A percentile compares a stretch with the other conserved stretches of the same genome.
phyloP scores from a whole-genome alignment of 2,888 invertebrate genomes.

The Drepana falcataria region DNA sequence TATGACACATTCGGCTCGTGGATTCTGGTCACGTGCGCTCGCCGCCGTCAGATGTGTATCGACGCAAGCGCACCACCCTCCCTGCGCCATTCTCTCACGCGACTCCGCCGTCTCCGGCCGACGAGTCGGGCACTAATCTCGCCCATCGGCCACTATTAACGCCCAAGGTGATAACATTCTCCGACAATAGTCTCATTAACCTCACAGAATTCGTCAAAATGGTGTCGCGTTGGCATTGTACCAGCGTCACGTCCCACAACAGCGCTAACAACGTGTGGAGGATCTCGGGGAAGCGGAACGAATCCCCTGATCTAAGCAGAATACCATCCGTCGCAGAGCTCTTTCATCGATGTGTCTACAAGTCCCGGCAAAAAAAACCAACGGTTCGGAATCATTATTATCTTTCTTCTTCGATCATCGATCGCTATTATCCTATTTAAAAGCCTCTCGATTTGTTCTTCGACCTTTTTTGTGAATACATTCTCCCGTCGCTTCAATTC shows the following conservation, averaged over 20 bases:
- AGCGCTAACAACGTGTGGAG: constrained; percentile 73
- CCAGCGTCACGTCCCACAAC: constrained; percentile 65
- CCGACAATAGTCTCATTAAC: constrained; percentile 72
- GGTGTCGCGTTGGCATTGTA: constrained; percentile 48
- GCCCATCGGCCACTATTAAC: constrained; percentile 52
- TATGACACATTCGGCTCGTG: constrained; percentile 60
- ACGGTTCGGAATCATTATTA: constrained; percentile 72
- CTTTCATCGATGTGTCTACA: constrained; percentile 58
- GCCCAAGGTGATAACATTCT: constrained; percentile 47
- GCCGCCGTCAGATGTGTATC: constrained; percentile 66
- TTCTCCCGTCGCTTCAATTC: constrained; percentile 71
- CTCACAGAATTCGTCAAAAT: constrained; percentile 66
- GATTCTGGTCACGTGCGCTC: constrained; percentile 70
- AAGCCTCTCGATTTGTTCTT: constrained; percentile 77
- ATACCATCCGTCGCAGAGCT: constrained; percentile 50
- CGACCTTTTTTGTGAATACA: constrained; percentile 55
- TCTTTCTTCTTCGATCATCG: constrained; percentile 75
- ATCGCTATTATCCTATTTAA: constrained; percentile 78
- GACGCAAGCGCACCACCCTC: constrained; percentile 58
- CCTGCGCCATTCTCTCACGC: constrained; percentile 62
- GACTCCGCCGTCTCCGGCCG: constrained; percentile 28
- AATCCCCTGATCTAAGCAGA: constrained; percentile 64
- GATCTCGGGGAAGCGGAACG: constrained; percentile 74
- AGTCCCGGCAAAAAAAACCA: constrained; percentile 57
- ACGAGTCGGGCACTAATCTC: constrained; percentile 50